Conservation (phyloP, 2,797 vertebrate genomes). For the Syncerus caffer region DNA sequence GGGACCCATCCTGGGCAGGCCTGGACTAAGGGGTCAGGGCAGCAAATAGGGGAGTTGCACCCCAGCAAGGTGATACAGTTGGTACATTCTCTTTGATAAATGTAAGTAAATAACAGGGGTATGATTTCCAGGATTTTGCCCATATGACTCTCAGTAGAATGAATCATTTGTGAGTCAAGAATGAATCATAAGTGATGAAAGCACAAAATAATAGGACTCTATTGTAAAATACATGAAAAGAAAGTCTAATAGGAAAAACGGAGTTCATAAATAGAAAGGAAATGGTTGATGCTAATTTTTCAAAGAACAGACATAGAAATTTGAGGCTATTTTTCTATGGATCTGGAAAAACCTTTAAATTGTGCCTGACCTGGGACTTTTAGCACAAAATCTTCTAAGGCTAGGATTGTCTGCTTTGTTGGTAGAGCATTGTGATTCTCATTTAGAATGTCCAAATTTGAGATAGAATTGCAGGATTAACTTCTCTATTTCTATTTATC, state of each 20-base stretch:
- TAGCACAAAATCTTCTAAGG: not conserved
- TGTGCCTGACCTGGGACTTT: not conserved
- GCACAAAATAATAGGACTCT: not conserved
- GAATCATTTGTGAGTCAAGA: not conserved
- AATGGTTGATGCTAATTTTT: not conserved
- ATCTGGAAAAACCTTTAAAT: not conserved
- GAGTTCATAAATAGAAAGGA: conserved; percentile 19
- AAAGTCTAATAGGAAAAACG: not conserved
- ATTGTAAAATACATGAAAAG: not conserved
- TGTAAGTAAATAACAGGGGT: not conserved
- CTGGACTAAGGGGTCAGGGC: not conserved
- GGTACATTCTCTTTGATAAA: not conserved
- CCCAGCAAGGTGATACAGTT: rapidly evolving
- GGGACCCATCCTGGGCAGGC: not conserved
- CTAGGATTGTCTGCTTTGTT: not conserved
- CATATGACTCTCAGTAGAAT: not conserved
- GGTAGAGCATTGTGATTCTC: not conserved
- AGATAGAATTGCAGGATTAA: not conserved
- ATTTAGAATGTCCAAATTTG: not conserved
- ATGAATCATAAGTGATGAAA: conserved; percentile 4
- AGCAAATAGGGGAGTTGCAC: not conserved
- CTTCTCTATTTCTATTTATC: not conserved
- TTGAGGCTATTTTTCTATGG: not conserved
- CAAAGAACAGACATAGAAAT: conserved; percentile 22
- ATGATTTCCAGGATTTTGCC: not conserved